A percentile compares a stretch with the other conserved stretches of the same genome.
Evolutionary conservation across 2,888 invertebrate species (phyloP).

Genomic region (Harpalus rufipes): DNA sequence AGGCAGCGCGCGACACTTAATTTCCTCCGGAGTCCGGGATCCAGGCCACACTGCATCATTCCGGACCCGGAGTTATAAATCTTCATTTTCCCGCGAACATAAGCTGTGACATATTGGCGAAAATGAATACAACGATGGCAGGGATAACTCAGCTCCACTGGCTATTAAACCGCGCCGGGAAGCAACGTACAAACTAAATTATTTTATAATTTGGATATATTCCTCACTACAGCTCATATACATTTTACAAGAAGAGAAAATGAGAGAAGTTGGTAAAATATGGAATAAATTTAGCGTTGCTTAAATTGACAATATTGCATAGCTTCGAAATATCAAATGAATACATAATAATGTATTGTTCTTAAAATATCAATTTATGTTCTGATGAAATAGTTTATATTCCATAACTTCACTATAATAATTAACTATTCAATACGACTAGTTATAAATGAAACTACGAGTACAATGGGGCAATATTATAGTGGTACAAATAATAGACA

Average conservation of each 20-base stretch:
- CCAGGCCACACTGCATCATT: constrained; percentile 49
- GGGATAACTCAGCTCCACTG: constrained; percentile 45
- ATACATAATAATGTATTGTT: no score
- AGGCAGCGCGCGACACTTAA: constrained; percentile 40
- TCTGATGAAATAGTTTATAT: no score
- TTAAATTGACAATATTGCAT: no score
- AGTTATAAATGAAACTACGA: background rate
- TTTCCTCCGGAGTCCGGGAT: constrained; percentile 24
- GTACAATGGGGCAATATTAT: background rate
- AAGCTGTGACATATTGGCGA: constrained; percentile 61
- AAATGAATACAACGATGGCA: constrained; percentile 61
- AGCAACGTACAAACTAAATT: constrained; percentile 15
- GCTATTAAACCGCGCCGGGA: constrained; percentile 19
- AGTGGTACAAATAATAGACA: background rate
- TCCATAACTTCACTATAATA: background rate
- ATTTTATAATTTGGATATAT: constrained; percentile 30
- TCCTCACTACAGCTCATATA: background rate
- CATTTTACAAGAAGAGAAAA: background rate
- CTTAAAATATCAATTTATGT: no score
- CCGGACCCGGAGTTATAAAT: constrained; percentile 48
- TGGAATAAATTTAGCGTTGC: background rate
- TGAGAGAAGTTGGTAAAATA: background rate
- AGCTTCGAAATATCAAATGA: no score
- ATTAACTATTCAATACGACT: background rate
- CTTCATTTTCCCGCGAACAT: constrained; percentile 59